Evolutionary conservation across 2,888 invertebrate genomes (phyloP), one percentile per base, ranked within the genome.

Genomic region (Boloria selene): DNA sequence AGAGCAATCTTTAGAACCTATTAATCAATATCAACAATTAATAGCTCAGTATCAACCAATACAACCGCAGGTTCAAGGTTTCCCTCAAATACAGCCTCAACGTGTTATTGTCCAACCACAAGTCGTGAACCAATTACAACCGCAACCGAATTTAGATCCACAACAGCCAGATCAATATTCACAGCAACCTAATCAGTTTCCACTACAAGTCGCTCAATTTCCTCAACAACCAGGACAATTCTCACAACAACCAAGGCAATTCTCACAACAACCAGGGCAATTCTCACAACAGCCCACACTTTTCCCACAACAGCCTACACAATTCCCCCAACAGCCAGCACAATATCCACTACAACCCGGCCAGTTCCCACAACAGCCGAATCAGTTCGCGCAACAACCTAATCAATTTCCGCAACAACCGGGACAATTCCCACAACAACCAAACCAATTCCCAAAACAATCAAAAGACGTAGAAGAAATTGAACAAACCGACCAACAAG

Each of bases 11-110:
- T 65, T 74, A 22, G 54, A 76, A 70, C 72, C 76, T 4, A 61
- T 77, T 4, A 68, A 71, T 7, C 79, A 78, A 65, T 79, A 78
- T 59, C 76, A 79, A 62, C 74, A 76, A 44, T 31, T 74, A 18
- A 70, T 77, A 26, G 72, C 65, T 55, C 73, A 74, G 64, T 76
- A 75, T 61, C 75, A 77, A 67, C 71, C 77, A 16, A 26, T 47
- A 17, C 71, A 73, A 66, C 69, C 68, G 45, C 70, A 70, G 50
- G 68, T 70, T 13, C 75, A 75, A 61, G 60, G 76, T 38, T 70
- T 75, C 42, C 72, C 77, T n/a, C 78, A 81, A 64, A 71, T 80
- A 13, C 80, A 82, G 70, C 77, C 78, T 0, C 84, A 83, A 64
- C 81, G 75, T n/a, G 79, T 78, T 14, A 70, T 79, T 16, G 68